Base-by-base conservation (phyloP, 2,888 invertebrate species). In the Epiblema foenella region DNA sequence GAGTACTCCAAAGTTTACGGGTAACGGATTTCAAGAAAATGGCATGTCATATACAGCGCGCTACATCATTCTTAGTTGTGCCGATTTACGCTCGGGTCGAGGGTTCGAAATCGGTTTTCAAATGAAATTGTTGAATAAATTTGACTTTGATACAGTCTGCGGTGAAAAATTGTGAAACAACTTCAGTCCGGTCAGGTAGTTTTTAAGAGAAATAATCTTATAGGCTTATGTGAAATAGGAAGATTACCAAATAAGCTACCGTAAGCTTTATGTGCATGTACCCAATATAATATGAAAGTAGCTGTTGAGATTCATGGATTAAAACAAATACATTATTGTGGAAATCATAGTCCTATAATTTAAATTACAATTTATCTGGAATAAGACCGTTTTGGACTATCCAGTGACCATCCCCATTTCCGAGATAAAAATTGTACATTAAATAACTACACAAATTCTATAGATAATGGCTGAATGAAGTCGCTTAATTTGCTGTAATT, bases 1-100 rank as follows among this genome's bases (percentile, higher is more conserved):
- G 83, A 81, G 79, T 81, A 81, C 85, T 87, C 79, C 79, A 83
- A 88, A 89, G 81, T 89, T 88, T 86, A 84, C 82, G 85, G 79
- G 76, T 77, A 77, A 76, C 72, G 71, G 73, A 65, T 77, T 77
- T 78, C 76, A 70, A 70, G 77, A 73, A 75, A 77, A 75, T 76
- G 70, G 71, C 64, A 74, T 75, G 73, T 73, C 72, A 75, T 70
- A 71, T 73, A 75, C 73, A 75, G 60, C 51, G 64, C 57, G 64
- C 69, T 69, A 69, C 69, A 70, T 75, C 74, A 72, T 69, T 74
- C 74, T 66, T 63, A 66, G 52, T 66, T 49, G 58, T 70, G 69
- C 67, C 73, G 70, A 46, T 67, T 70, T 59, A 37, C 57, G 69
- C 65, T 66, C 49, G 9, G 37, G 64, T 49, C 58, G 63, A 42